These are phyloP conservation scores for Mastacembelus armatus DNA, from an alignment of 2,797 vertebrate species.

Conservation along the genomic window DNA sequence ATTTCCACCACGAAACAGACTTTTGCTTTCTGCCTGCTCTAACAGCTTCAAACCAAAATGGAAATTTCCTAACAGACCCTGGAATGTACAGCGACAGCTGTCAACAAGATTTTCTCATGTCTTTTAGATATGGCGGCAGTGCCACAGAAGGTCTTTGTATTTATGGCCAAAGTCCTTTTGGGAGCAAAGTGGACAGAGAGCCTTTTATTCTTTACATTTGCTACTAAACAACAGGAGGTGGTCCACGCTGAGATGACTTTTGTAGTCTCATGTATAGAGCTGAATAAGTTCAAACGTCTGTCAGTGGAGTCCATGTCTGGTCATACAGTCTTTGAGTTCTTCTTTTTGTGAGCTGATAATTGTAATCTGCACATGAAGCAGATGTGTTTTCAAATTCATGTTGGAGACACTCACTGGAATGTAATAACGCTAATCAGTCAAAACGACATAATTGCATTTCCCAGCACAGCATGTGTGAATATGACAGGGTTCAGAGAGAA, in stretches of 20 bases:
- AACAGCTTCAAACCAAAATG: constrained; percentile 21
- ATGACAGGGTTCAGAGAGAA: neutral
- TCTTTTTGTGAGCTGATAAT: neutral
- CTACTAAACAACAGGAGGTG: too few relatives aligned
- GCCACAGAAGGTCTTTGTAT: constrained; percentile 2
- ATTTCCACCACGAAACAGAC: constrained; percentile 11
- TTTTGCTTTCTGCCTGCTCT: constrained; percentile 33
- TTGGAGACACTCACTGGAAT: constrained; percentile 23
- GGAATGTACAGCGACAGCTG: neutral
- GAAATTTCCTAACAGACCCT: neutral
- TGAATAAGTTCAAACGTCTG: constrained; percentile 22
- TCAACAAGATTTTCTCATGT: constrained; percentile 11
- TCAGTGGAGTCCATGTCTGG: neutral
- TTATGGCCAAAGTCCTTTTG: constrained; percentile 6
- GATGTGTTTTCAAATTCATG: constrained; percentile 10
- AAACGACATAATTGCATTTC: constrained; percentile 11
- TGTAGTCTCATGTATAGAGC: constrained; percentile 13
- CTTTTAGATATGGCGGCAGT: constrained; percentile 28
- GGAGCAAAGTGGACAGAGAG: neutral
- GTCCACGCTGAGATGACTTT: neutral
- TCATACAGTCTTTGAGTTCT: neutral
- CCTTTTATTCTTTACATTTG: too few relatives aligned
- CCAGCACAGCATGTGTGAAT: constrained; percentile 17
- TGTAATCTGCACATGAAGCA: constrained; percentile 5
- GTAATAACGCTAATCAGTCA: constrained; percentile 43